Evolutionary conservation across 1,140 invertebrate genomes (phyloP).

Genomic region (Tyrophagus putrescentiae): DNA sequence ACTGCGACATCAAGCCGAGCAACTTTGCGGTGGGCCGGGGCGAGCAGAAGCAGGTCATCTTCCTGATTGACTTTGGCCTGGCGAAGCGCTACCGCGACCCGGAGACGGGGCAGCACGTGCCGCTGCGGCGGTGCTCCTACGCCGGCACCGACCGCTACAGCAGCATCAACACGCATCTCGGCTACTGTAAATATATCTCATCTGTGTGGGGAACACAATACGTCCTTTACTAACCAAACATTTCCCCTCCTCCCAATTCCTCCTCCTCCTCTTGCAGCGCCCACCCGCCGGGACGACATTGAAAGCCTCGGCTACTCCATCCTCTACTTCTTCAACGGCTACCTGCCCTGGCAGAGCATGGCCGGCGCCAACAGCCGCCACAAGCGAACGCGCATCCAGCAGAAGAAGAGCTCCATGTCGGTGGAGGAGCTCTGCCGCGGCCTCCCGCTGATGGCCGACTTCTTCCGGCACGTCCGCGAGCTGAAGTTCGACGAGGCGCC

Average conservation of each 20-base stretch:
- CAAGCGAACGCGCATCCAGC: too few species aligned
- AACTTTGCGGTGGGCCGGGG: conserved; percentile 42
- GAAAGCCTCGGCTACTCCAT: conserved; percentile 89
- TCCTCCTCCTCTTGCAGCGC: too few species aligned
- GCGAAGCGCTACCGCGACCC: conserved; percentile 47
- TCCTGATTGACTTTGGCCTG: conserved; percentile 41
- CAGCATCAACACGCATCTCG: conserved; percentile 28
- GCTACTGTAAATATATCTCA: too few species aligned
- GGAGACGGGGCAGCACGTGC: conserved; percentile 39
- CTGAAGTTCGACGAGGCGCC: too few species aligned
- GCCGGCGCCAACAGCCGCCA: conserved; percentile 73
- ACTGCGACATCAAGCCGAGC: conserved; percentile 24
- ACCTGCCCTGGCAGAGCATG: conserved; percentile 90
- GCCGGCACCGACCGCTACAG: conserved; percentile 39
- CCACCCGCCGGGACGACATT: conserved; percentile 77
- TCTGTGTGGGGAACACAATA: too few species aligned
- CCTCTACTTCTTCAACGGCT: conserved; percentile 94
- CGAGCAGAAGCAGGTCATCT: conserved; percentile 36
- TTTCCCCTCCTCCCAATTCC: too few species aligned
- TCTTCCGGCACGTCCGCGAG: too few species aligned
- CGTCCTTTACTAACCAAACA: too few species aligned
- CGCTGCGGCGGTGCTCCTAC: conserved; percentile 36
- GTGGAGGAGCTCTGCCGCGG: too few species aligned
- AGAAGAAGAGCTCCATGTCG: too few species aligned
- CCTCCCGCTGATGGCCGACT: too few species aligned